These are phyloP conservation scores for Physeter macrocephalus DNA, from an alignment of 2,113 vertebrate genomes.

Conservation along the genomic window DNA sequence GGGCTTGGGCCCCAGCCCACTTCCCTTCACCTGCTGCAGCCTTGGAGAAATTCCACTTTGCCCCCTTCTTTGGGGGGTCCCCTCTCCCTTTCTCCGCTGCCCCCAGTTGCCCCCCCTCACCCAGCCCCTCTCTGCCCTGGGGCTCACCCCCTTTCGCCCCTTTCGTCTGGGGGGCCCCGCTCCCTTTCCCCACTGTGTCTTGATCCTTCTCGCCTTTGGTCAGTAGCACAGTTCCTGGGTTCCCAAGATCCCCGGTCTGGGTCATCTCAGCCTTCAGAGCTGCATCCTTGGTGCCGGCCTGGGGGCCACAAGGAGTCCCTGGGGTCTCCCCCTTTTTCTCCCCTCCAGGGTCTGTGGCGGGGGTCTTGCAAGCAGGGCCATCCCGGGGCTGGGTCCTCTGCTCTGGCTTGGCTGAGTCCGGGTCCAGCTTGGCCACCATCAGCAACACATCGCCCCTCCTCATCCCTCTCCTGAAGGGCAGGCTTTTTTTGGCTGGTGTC, in stretches of 20 bases:
- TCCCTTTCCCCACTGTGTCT: not conserved
- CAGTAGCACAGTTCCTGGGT: not conserved
- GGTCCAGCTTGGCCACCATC: conserved; percentile 55
- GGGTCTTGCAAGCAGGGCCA: accelerated
- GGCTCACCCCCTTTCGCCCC: not conserved
- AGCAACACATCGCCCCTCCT: not conserved
- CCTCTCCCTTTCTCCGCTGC: not conserved
- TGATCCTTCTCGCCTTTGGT: not conserved
- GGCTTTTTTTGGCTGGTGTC: not conserved
- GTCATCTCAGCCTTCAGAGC: accelerated
- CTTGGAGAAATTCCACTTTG: not conserved
- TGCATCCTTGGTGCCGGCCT: not conserved
- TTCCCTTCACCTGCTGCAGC: not conserved
- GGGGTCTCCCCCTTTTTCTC: accelerated
- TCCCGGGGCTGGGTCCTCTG: not conserved
- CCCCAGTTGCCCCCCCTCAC: not conserved
- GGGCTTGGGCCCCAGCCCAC: not conserved
- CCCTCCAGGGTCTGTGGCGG: conserved; percentile 21
- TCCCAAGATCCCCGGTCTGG: not conserved
- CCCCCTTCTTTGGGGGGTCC: not conserved
- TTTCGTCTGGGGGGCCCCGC: not conserved
- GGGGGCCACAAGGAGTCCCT: not conserved
- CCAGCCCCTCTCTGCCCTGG: conserved; percentile 53
- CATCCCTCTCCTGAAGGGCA: not conserved
- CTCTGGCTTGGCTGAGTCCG: not conserved